Evolutionary conservation across 2,113 vertebrate species (phyloP).

Genomic region (Tachysurus fulvidraco): DNA sequence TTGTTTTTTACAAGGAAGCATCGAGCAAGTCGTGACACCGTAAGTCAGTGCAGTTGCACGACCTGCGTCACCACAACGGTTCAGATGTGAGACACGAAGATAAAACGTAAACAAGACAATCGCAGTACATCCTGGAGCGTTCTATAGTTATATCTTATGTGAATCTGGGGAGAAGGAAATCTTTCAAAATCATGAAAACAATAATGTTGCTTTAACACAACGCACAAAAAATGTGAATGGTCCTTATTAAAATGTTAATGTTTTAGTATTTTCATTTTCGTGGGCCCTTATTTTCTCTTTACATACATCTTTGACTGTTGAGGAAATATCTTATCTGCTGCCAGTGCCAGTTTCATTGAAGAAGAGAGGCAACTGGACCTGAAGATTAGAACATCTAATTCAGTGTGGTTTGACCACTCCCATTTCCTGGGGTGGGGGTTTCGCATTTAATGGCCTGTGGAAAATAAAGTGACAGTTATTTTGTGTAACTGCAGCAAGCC

Average conservation of each 20-base stretch:
- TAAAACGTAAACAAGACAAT: not conserved
- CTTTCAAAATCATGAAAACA: not conserved
- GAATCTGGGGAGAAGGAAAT: not conserved
- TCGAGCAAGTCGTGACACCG: not conserved
- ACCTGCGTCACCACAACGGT: not conserved
- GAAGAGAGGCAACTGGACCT: not conserved
- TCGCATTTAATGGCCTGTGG: not conserved
- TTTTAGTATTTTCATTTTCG: not conserved
- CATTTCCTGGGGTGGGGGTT: not conserved
- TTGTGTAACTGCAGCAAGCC: not conserved
- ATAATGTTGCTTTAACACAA: not conserved
- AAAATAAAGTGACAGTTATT: not conserved
- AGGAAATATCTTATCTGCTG: not conserved
- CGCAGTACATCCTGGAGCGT: not conserved
- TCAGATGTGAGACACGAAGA: not conserved
- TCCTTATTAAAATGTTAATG: not conserved
- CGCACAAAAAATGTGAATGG: not conserved
- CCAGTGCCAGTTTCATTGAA: not conserved
- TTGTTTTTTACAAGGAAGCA: not conserved
- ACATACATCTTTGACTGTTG: not conserved
- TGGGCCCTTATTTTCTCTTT: not conserved
- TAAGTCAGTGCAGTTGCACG: not conserved
- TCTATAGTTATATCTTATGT: not conserved
- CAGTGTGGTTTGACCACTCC: constrained; percentile 2
- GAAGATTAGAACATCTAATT: not conserved